Evolutionary conservation across 2,888 invertebrate species (phyloP).

Genomic region (Latheticus oryzae): DNA sequence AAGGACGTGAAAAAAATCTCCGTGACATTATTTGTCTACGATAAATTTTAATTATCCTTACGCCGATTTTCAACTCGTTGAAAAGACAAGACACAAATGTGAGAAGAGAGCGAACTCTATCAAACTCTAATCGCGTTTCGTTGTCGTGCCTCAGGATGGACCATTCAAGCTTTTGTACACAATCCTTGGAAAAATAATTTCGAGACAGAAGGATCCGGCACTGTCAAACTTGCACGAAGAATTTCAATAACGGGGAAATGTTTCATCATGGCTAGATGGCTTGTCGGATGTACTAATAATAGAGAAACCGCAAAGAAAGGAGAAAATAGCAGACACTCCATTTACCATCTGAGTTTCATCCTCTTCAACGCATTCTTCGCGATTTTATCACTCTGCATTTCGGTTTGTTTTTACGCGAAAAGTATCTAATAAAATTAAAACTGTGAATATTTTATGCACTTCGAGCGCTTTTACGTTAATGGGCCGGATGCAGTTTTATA

Average conservation of each 20-base stretch:
- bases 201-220: constrained; percentile 40
- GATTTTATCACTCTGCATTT: neutral
- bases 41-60: constrained; percentile 14
- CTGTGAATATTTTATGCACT: too few relatives aligned
- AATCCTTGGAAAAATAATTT: constrained; percentile 54
- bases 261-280: constrained; percentile 19
- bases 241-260: constrained; percentile 33
- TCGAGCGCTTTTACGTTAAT: too few relatives aligned
- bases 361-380: neutral
- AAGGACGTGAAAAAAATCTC: too few relatives aligned
- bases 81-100: constrained; percentile 53
- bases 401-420: too few relatives aligned
- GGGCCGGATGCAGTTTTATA: too few relatives aligned
- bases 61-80: constrained; percentile 2
- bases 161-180: constrained; percentile 51
- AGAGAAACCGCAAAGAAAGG: constrained; percentile 10
- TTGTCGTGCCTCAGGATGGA: constrained; percentile 55
- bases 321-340: constrained; percentile 10
- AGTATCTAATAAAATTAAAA: too few relatives aligned
- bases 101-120: constrained; percentile 52
- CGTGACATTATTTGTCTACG: constrained; percentile 13
- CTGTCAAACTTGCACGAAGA: constrained; percentile 38
- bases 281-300: constrained; percentile 29
- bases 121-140: constrained; percentile 56
- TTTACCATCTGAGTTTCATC: constrained; percentile 16